These are phyloP conservation scores for Monochamus saltuarius DNA, from an alignment of 1,140 invertebrate genomes.

Conservation along the genomic window DNA sequence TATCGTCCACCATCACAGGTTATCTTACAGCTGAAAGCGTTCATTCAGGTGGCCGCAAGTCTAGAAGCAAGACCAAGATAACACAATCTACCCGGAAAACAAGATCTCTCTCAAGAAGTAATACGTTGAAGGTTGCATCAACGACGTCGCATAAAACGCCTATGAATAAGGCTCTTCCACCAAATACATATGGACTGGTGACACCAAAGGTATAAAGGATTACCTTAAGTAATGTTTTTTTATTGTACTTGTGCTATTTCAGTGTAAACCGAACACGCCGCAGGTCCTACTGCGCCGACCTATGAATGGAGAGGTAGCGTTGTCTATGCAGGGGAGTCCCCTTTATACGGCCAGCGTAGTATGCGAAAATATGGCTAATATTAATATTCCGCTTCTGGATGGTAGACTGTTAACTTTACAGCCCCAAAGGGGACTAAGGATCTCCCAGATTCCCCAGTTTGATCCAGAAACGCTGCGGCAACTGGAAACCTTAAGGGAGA, in stretches of 20 bases:
- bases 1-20: slow-evolving; percentile 8
- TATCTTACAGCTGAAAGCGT: slow-evolving; percentile 16
- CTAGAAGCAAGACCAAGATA: neutral
- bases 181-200: slow-evolving; percentile 10
- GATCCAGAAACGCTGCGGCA: slow-evolving; percentile 56
- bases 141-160: slow-evolving; percentile 3
- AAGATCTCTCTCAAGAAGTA: slow-evolving; percentile 12
- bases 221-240: neutral
- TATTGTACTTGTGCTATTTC: slow-evolving; percentile 18
- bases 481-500: slow-evolving; percentile 57
- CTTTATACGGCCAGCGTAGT: slow-evolving; percentile 52
- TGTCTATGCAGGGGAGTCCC: slow-evolving; percentile 67
- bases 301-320: slow-evolving; percentile 64
- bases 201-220: slow-evolving; percentile 16
- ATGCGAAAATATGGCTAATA: slow-evolving; percentile 58
- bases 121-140: neutral
- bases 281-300: slow-evolving; percentile 62
- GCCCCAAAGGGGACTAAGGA: slow-evolving; percentile 57
- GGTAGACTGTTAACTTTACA: slow-evolving; percentile 63
- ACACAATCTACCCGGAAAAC: neutral
- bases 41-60: slow-evolving; percentile 11
- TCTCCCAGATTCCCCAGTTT: slow-evolving; percentile 58
- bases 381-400: slow-evolving; percentile 63
- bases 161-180: slow-evolving; percentile 1
- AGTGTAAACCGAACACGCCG: slow-evolving; percentile 62